phyloP scores from a whole-genome alignment of 2,797 vertebrate species.

The Lagothrix lagotricha region DNA sequence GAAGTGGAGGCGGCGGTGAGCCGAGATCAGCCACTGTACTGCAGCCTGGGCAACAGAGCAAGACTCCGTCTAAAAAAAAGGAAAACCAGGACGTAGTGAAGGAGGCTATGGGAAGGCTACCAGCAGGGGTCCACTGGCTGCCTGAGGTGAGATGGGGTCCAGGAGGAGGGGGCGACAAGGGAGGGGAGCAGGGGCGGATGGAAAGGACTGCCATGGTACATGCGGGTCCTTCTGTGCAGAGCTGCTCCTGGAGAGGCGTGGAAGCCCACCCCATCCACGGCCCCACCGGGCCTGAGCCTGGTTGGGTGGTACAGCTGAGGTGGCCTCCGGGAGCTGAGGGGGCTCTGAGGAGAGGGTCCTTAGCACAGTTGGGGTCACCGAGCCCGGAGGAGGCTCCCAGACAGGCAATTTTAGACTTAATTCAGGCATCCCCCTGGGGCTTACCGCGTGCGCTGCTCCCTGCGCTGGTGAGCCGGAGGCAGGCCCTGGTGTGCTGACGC shows the following conservation, averaged over 20 bases:
- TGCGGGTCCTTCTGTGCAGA: rapidly evolving
- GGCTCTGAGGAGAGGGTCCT: not conserved
- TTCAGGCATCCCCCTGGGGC: conserved; percentile 37
- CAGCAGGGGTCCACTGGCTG: not conserved
- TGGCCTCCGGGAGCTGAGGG: rapidly evolving
- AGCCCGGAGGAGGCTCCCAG: conserved; percentile 44
- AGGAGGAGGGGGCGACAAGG: not conserved
- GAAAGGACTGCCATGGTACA: rapidly evolving
- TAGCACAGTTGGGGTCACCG: not conserved
- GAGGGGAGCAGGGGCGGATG: not conserved
- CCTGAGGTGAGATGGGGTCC: not conserved
- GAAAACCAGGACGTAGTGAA: not conserved
- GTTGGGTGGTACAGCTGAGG: no score
- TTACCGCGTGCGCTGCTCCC: not conserved
- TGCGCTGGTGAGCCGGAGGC: not conserved
- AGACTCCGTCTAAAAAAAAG: no score
- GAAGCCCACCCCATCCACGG: not conserved
- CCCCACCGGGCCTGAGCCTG: not conserved
- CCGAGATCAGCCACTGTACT: no score
- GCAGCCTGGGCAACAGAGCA: no score
- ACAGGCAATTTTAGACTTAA: conserved; percentile 78
- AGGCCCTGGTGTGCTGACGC: conserved; percentile 58
- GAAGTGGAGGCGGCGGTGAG: no score
- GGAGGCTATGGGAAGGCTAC: not conserved
- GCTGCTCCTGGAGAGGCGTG: not conserved